Base-by-base conservation (phyloP, 2,888 invertebrate genomes). In the Drosophila histrio region DNA sequence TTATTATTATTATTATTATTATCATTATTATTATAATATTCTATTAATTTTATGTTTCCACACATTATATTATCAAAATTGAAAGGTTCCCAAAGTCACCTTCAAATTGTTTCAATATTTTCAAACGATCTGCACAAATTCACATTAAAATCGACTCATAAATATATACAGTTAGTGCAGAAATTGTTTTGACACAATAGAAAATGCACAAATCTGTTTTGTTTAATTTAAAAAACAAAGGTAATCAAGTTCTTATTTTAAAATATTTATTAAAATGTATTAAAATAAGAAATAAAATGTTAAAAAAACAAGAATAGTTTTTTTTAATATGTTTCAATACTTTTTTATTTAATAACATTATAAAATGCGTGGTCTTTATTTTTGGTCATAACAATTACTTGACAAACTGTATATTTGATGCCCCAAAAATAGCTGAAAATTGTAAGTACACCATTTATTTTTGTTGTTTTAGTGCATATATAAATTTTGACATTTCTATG, bases 401-500 rank as follows among this genome's bases (percentile, higher is more conserved):
- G 3, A 4, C 3, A 4, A 2, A 19, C 17, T 38, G 54, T 54
- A 60, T 71, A 56, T 64, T n/a, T n/a, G n/a, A n/a, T 34, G 9
- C 2, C 22, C 54, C 59, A 53, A 74, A 73, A 73, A 74, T 74
- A 74, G 60, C 39, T 50, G 17, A 49, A 70, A 54, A 44, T 28
- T 59, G 24, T 49, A 71, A 72, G 54, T 56, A 52, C 50, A 52
- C 50, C 58, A 43, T 61, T 72, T 41, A 28, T 41, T 71, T 71
- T 41, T 17, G 32, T 15, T 43, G 32, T 38, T 60, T 34, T 65
- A 43, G 52, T 69, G 43, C 56, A 69, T 28, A 69, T 28, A 46
- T 13, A 39, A 47, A 26, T 57, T 75, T 74, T 83, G 84, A 83
- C 84, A 83, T 84, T 86, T 82, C 64, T 71, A 58, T 82, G 84